Percentiles rank a stretch among this genome's conserved stretches.
Conservation (phyloP, 2,113 vertebrate species). For the Desmodus rotundus region DNA sequence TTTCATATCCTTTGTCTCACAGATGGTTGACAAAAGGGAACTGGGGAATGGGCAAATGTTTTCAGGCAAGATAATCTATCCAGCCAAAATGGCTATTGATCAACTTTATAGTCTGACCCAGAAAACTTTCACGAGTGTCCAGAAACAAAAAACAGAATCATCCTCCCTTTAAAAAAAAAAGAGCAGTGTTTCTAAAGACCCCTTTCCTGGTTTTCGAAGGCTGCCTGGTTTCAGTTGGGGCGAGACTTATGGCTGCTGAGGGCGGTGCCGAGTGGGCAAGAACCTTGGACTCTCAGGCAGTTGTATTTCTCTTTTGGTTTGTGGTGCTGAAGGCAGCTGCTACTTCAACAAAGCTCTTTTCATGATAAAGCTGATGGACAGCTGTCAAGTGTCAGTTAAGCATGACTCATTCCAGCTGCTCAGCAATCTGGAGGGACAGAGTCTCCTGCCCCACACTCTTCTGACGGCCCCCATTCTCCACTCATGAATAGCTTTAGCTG, state of each 20-base stretch:
- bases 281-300: neutral
- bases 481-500: neutral
- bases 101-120: neutral
- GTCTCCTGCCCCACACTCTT: neutral
- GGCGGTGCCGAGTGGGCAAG: neutral
- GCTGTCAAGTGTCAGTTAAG: neutral
- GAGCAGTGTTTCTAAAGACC: neutral
- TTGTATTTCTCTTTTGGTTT: neutral
- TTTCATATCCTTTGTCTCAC: neutral
- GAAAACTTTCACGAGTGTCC: neutral
- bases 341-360: neutral
- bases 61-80: neutral
- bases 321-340: neutral
- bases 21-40: neutral
- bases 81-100: neutral
- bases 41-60: neutral
- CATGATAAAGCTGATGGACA: conserved; percentile 17
- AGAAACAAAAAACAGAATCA: neutral
- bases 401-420: conserved; percentile 30
- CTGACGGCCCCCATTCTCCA: neutral
- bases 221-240: neutral
- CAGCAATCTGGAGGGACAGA: neutral
- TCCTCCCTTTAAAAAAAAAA: neutral
- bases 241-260: neutral
- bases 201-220: neutral